Percentiles rank a stretch among this genome's conserved stretches.
Evolutionary conservation across 2,113 vertebrate species (phyloP).

Genomic region (Candoia aspera): DNA sequence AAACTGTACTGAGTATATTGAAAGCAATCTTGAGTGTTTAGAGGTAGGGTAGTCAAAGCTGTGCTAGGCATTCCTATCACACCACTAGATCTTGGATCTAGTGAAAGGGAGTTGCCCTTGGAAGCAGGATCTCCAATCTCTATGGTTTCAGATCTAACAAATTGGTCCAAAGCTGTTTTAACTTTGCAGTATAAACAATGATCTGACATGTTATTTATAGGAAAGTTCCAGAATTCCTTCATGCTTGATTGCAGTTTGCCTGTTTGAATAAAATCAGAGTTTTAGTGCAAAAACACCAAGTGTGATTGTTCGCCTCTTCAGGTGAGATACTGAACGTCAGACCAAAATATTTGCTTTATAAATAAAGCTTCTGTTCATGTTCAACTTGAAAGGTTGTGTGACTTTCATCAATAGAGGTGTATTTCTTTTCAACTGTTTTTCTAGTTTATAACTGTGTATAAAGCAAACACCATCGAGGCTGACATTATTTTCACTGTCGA

Average conservation of each 20-base stretch:
- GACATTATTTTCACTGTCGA: conserved; percentile 8
- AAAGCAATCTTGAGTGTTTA: background rate
- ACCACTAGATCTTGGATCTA: background rate
- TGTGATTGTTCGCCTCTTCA: background rate
- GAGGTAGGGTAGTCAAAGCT: background rate
- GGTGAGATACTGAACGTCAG: background rate
- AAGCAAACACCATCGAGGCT: background rate
- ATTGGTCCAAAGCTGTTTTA: background rate
- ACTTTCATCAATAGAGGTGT: background rate
- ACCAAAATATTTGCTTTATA: conserved; percentile 6
- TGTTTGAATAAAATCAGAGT: background rate
- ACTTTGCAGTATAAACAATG: background rate
- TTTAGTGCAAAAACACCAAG: background rate
- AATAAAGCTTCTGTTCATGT: background rate
- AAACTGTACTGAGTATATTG: background rate
- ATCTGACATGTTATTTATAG: background rate
- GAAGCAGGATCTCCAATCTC: background rate
- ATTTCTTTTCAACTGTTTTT: background rate
- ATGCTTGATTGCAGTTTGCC: background rate
- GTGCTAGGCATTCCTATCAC: background rate
- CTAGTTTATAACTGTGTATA: background rate
- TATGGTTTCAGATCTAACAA: background rate
- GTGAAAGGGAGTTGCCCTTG: background rate
- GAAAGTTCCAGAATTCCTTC: background rate
- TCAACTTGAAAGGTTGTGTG: background rate